Conservation (phyloP, 2,113 vertebrate genomes). For the Phyllopteryx taeniolatus region DNA sequence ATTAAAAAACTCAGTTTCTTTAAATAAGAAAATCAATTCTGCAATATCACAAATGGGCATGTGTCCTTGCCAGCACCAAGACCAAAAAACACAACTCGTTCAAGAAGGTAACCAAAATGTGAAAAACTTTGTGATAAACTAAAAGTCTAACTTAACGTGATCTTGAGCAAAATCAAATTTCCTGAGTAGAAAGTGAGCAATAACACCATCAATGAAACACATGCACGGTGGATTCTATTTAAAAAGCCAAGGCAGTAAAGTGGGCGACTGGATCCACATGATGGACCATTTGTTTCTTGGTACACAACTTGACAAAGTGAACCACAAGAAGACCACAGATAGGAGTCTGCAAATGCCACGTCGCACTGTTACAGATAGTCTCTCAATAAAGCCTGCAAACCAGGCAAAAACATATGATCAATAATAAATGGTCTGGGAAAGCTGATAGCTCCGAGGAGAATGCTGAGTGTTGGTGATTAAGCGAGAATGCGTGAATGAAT, state of each 20-base stretch:
- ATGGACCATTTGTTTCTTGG: conserved; percentile 28
- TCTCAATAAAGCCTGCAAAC: conserved; percentile 47
- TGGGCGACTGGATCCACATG: conserved; percentile 21
- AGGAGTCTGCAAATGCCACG: conserved; percentile 55
- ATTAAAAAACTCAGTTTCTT: too few species aligned
- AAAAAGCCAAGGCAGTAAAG: background rate
- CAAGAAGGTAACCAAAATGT: background rate
- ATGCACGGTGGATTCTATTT: background rate
- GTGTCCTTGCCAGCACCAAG: background rate
- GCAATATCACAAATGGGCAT: too few species aligned
- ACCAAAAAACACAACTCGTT: too few species aligned
- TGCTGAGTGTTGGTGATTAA: conserved; percentile 12
- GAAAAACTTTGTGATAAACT: too few species aligned
- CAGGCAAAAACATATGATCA: conserved; percentile 20
- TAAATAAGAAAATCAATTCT: too few species aligned
- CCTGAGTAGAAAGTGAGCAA: conserved; percentile 4
- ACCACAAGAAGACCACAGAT: conserved; percentile 64
- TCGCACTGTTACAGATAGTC: conserved; percentile 45
- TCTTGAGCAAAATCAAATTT: conserved; percentile 7
- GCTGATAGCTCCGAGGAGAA: conserved; percentile 27
- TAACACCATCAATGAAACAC: background rate
- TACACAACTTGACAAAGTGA: conserved; percentile 42
- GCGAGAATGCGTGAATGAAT: conserved; percentile 8
- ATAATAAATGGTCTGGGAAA: conserved; percentile 48
- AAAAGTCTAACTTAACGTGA: too few species aligned